Evolutionary conservation across 1,140 invertebrate genomes (phyloP), one percentile per base, ranked within the genome.

Genomic region (Drosophila arawakana): DNA sequence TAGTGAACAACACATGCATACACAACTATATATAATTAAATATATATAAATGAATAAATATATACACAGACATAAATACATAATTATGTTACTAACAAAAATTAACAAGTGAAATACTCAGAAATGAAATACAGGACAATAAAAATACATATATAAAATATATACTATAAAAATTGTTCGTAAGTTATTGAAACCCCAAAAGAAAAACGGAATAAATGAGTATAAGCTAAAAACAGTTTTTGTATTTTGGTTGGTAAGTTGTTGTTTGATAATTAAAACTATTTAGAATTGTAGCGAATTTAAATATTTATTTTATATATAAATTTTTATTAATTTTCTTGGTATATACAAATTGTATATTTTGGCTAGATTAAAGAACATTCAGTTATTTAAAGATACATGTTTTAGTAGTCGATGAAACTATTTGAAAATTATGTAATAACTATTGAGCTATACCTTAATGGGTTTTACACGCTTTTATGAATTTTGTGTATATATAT

Each of bases 111-210:
- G 67, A 71, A 75, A 63, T 79, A 81, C 77, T 76, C 77, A 75
- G 59, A 79, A 79, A 79, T 76, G 77, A 79, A 81, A 76, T 73
- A 79, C 79, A 81, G 79, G 76, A 79, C 76, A 79, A 81, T 76
- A 81, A 81, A 81, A 67, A 65, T 59, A 75, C 61, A 71, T 59
- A 76, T 68, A 63, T 41, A 54, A 65, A 67, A 67, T 71, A 69
- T 71, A 69, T 75, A 67, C 50, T 46, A 49, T 21, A 73, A 52
- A 52, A 73, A 61, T 76, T 72, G 70, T 76, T 71, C 72, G 65
- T 76, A 76, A 61, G 73, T 76, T 76, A 72, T 67, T 73, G 60
- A 76, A 57, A 55, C 35, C 34, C 49, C 18, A 72, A 59, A 65
- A 61, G 49, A 54, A 55, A 47, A n/a, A 41, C 6, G 43, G 37